Base-by-base conservation (phyloP, 2,797 vertebrate genomes). In the Pempheris klunzingeri region DNA sequence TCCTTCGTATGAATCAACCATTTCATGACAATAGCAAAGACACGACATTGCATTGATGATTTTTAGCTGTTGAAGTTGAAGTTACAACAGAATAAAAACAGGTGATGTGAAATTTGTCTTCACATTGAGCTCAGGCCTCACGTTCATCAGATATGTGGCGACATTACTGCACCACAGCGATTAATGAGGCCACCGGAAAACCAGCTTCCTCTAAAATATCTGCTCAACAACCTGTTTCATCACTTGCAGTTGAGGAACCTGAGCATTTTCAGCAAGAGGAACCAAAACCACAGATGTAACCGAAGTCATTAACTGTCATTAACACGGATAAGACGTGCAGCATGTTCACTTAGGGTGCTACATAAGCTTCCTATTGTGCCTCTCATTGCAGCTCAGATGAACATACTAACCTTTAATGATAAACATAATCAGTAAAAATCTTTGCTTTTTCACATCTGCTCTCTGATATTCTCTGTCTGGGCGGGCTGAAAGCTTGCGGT, bases 401-500 rank as follows among this genome's bases (percentile, higher is more conserved):
- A 54, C 47, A n/a, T 17, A 4, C 30, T 7, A 26, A 70, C 5
- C n/a, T 30, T 54, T 14, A 26, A 22, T 43, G 43, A 47, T 24
- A 0, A 20, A 12, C 3, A 65, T 32, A 20, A 58, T 46, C 17
- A 36, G 1, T 26, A 10, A 54, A 17, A 64, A 2, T 57, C 18
- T 38, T 28, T 43, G 8, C 46, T 46, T 43, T 30, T 39, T 30
- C 20, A 34, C 24, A 24, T 41, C 2, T 38, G 34, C 32, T 52
- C 20, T 41, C 49, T 32, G 20, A 49, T 44, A 7, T 38, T 47
- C 8, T 30, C 26, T 68, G 52, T 71, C 77, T 66, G 74, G 71
- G 71, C n/a, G 34, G 75, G 28, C 34, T 70, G 66, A 78, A n/a
- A 52, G 62, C 24, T 77, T 59, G 71, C 15, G 26, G 26, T 72